Base-by-base conservation (phyloP, 30 jellyfish, hydroid and myxozoan genomes). In the Aurelia aurita complex sp. Pacific region DNA sequence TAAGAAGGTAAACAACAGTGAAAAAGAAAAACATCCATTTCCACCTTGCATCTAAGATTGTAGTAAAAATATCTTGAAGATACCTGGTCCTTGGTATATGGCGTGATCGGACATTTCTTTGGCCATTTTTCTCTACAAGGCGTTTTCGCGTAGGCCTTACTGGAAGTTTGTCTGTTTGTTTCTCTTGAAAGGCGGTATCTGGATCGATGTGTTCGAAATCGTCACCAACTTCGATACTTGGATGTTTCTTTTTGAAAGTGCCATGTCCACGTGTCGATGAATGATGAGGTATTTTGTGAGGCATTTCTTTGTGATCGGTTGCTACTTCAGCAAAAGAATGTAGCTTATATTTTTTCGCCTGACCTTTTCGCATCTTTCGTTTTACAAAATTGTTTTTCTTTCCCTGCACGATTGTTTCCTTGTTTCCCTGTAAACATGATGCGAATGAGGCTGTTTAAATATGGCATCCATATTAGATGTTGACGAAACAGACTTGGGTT, bases 1-100 rank as follows among this genome's bases (percentile, higher is more conserved):
- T 71, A 7, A 63, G 61, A 62, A 94, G 34, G 83, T 94, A 94
- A 52, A 87, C 69, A 12, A 88, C 81, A 11, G 80, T 63, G 70
- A 82, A 94, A 29, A 88, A 38, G 13, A 76, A 64, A 43, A 94
- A 69, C 88, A 94, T 74, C 98, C 98, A 94, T 70, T 88, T 94
- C 98, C 98, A 94, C 52, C 91, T 85, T 17, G 98, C 98, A 84
- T 94, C 98, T 29, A 94, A 42, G 38, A 88, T 84, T 43, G 98
- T 94, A 5, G 98, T 94, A 64, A 94, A 94, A 43, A 82, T 70
- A 86, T 94, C 98, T 60, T 78, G 91, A 1, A 86, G 83, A 67
- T 94, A 94, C 64, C 97, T 85, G 38, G 92, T 67, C 40, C 92
- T 68, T 13, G 97, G 97, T 32, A 94, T 76, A 81, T 77, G 82